A percentile compares a stretch with the other conserved stretches of the same genome.
These are phyloP conservation scores for Phalacrocorax brasilianus DNA, from an alignment of 2,113 vertebrate genomes.

Conservation along the genomic window DNA sequence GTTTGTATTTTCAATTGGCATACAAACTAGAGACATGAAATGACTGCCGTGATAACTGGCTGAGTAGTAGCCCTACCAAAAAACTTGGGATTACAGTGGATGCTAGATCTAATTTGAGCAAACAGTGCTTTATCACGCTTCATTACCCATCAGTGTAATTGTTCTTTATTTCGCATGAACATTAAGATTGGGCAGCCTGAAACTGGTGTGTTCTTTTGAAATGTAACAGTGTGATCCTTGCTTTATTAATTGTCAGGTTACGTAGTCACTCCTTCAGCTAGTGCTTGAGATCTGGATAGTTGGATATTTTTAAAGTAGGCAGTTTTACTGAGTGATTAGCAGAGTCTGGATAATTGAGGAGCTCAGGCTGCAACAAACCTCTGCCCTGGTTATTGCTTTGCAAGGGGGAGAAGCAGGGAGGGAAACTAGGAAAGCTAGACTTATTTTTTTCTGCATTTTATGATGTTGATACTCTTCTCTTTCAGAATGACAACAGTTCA, in stretches of 20 bases:
- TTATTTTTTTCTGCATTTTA: background rate
- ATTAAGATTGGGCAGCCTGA: background rate
- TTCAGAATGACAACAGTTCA: constrained; percentile 87
- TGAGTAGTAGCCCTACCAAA: background rate
- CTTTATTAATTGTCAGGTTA: background rate
- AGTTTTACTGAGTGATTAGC: background rate
- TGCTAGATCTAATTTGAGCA: background rate
- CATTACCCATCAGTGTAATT: background rate
- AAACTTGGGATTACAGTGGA: background rate
- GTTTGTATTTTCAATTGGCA: constrained; percentile 77
- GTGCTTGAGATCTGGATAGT: background rate
- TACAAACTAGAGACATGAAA: background rate
- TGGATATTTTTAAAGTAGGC: background rate
- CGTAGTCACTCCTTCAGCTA: background rate
- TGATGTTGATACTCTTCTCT: background rate
- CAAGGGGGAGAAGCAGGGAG: background rate
- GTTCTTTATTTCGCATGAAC: background rate
- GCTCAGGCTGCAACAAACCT: background rate
- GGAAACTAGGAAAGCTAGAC: background rate
- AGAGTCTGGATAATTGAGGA: background rate
- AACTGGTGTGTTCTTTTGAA: background rate
- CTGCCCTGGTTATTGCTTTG: background rate
- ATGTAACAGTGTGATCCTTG: background rate
- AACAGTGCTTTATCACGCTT: background rate
- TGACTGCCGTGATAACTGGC: background rate